Evolutionary conservation across 2,113 vertebrate species (phyloP).

Genomic region (Ancistrus triradiatus): DNA sequence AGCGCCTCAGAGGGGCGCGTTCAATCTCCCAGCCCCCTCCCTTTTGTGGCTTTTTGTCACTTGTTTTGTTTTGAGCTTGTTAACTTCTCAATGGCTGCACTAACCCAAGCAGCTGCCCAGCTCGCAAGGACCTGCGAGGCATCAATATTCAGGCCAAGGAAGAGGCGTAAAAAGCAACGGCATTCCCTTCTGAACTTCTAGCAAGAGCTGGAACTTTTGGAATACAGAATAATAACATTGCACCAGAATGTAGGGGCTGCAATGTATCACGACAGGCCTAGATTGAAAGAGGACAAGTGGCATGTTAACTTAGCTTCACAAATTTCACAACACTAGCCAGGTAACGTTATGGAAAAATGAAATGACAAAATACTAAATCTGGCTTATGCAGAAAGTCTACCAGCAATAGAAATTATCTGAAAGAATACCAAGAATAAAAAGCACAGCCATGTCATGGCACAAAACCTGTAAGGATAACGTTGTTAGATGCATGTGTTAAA

Average conservation of each 20-base stretch:
- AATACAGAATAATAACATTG: too few relatives aligned
- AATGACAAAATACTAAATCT: too few relatives aligned
- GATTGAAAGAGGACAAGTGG: too few relatives aligned
- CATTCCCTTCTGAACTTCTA: background rate
- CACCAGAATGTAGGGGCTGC: too few relatives aligned
- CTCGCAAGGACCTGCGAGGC: conserved; percentile 54
- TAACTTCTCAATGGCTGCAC: conserved; percentile 64
- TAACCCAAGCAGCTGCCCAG: conserved; percentile 68
- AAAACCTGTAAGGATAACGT: conserved; percentile 26
- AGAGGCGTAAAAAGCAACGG: conserved; percentile 44
- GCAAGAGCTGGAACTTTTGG: background rate
- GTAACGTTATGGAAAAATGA: too few relatives aligned
- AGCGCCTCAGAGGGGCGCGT: conserved; percentile 46
- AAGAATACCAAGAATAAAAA: background rate
- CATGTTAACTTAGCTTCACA: too few relatives aligned
- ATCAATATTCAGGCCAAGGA: conserved; percentile 61
- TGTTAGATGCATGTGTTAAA: conserved; percentile 14
- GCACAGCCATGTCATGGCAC: background rate
- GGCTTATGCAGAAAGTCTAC: background rate
- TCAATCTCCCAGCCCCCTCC: conserved; percentile 44
- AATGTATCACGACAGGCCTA: too few relatives aligned
- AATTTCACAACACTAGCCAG: too few relatives aligned
- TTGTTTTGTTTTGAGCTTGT: conserved; percentile 71
- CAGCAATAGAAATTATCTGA: background rate
- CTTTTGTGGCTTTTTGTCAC: conserved; percentile 67